Evolutionary conservation across 2,113 vertebrate species (phyloP).

Genomic region (Echinops telfairi): DNA sequence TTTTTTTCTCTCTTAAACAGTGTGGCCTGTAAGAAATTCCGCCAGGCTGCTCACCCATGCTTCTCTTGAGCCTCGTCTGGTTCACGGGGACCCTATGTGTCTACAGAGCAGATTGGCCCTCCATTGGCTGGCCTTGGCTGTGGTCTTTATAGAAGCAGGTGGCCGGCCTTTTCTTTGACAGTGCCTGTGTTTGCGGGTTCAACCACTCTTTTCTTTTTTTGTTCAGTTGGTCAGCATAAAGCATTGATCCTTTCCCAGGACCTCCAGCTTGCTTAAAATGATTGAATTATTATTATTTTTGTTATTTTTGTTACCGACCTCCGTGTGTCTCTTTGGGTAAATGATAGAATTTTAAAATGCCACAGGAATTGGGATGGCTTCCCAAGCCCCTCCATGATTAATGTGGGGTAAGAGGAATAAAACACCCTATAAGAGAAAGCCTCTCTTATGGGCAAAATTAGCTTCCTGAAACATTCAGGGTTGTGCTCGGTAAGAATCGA

Average conservation of each 20-base stretch:
- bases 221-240: background rate
- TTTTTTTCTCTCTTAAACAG: background rate
- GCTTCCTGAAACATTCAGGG: background rate
- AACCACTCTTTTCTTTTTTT: background rate
- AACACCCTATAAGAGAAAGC: constrained; percentile 38
- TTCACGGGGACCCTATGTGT: background rate
- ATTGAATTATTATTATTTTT: background rate
- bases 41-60: background rate
- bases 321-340: background rate
- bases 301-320: background rate
- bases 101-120: background rate
- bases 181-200: background rate
- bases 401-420: constrained; percentile 44
- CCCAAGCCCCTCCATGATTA: background rate
- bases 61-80: background rate
- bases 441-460: constrained; percentile 45
- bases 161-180: background rate
- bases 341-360: background rate
- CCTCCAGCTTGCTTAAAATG: background rate
- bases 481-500: too few relatives aligned
- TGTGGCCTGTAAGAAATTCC: background rate
- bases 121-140: background rate
- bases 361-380: constrained; percentile 1
- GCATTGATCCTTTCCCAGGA: background rate
- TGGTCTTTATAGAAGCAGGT: background rate